Evolutionary conservation across 2,113 vertebrate genomes (phyloP).

Genomic region (Phalacrocorax carbo): DNA sequence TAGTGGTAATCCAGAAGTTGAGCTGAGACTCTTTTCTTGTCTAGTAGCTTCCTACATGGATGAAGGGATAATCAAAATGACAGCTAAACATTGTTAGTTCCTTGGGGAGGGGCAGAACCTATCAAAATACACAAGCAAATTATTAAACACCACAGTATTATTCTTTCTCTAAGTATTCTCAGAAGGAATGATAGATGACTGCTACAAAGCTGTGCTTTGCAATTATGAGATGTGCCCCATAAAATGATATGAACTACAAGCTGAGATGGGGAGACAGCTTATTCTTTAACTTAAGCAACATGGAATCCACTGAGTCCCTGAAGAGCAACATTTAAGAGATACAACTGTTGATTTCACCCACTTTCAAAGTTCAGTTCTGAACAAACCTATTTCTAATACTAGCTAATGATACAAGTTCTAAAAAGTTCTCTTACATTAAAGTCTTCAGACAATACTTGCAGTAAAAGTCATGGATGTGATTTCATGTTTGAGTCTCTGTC

Average conservation of each 20-base stretch:
- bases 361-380: neutral
- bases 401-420: neutral
- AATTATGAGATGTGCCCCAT: neutral
- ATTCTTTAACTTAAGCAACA: neutral
- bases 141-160: neutral
- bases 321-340: neutral
- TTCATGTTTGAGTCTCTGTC: neutral
- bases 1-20: neutral
- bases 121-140: neutral
- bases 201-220: neutral
- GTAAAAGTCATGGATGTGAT: neutral
- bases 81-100: neutral
- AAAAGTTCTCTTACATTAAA: neutral
- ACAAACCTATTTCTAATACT: neutral
- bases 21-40: neutral
- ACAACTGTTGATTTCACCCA: neutral
- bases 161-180: neutral
- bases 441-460: neutral
- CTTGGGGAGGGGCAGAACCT: too few species aligned
- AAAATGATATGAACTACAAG: neutral
- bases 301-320: neutral
- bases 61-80: neutral
- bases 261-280: neutral
- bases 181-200: neutral
- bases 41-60: neutral